Percentiles rank a stretch among this genome's conserved stretches.
These are phyloP conservation scores for Laticauda colubrina DNA, from an alignment of 2,113 vertebrate genomes.

Conservation along the genomic window DNA sequence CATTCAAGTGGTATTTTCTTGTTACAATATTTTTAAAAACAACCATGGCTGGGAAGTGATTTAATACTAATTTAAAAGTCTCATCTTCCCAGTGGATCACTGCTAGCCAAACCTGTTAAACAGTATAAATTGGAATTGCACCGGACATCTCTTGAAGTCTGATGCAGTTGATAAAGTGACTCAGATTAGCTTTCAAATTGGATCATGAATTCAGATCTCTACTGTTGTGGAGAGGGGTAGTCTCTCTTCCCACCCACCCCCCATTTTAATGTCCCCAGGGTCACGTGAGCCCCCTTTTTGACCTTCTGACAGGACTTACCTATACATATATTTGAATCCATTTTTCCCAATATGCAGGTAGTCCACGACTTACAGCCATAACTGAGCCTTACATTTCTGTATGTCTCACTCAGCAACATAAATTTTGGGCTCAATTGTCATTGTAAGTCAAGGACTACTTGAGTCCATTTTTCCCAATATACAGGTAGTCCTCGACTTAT, in stretches of 20 bases:
- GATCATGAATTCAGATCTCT: not conserved
- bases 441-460: no score
- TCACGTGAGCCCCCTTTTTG: no score
- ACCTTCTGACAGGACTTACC: no score
- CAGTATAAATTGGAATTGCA: not conserved
- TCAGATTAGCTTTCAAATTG: not conserved
- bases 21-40: not conserved
- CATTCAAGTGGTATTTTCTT: not conserved
- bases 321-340: no score
- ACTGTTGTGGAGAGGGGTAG: not conserved
- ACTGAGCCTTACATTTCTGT: no score
- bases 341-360: no score
- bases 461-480: not conserved
- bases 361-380: no score
- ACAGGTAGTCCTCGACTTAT: not conserved
- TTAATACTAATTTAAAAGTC: not conserved
- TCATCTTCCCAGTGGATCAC: not conserved
- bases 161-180: not conserved
- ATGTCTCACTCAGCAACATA: no score
- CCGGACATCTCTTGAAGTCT: not conserved
- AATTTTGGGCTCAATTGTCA: no score
- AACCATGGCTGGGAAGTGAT: not conserved
- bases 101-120: not conserved
- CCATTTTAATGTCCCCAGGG: not conserved
- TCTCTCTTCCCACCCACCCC: not conserved